Percentiles rank a stretch among this genome's conserved stretches.
Evolutionary conservation across 2,113 vertebrate genomes (phyloP).

Genomic region (Amia ocellicauda): DNA sequence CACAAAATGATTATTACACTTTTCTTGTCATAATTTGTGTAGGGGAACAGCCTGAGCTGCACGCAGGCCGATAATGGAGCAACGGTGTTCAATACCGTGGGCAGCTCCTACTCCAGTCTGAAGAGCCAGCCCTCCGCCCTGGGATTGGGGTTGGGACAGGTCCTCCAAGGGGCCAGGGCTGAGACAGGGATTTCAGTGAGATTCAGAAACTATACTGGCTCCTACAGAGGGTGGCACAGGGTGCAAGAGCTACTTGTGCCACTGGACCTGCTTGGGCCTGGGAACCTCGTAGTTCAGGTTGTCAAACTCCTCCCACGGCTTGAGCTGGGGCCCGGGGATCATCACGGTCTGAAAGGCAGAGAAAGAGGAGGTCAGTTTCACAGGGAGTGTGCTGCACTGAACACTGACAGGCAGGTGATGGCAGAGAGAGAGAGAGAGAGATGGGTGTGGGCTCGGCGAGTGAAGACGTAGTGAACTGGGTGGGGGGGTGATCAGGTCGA

Average conservation of each 20-base stretch:
- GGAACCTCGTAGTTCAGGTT: conserved; percentile 45
- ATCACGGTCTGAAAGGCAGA: conserved; percentile 75
- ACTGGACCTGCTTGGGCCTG: conserved; percentile 53
- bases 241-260: conserved; percentile 39
- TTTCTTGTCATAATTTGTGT: too few species aligned
- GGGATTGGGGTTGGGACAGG: too few species aligned
- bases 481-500: neutral
- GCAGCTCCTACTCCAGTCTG: too few species aligned
- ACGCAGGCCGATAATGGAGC: too few species aligned
- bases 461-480: neutral
- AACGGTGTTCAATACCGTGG: too few species aligned
- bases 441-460: neutral
- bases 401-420: too few species aligned
- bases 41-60: too few species aligned
- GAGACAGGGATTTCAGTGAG: too few species aligned
- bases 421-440: neutral
- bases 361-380: conserved; percentile 25
- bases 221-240: neutral
- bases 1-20: neutral
- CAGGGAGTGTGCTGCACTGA: too few species aligned
- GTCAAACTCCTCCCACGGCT: conserved; percentile 67
- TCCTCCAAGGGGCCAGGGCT: too few species aligned
- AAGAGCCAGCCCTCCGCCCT: too few species aligned
- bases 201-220: too few species aligned
- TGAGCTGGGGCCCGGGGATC: conserved; percentile 75